phyloP scores from a whole-genome alignment of 2,113 vertebrate species.

The Barnardius zonarius region DNA sequence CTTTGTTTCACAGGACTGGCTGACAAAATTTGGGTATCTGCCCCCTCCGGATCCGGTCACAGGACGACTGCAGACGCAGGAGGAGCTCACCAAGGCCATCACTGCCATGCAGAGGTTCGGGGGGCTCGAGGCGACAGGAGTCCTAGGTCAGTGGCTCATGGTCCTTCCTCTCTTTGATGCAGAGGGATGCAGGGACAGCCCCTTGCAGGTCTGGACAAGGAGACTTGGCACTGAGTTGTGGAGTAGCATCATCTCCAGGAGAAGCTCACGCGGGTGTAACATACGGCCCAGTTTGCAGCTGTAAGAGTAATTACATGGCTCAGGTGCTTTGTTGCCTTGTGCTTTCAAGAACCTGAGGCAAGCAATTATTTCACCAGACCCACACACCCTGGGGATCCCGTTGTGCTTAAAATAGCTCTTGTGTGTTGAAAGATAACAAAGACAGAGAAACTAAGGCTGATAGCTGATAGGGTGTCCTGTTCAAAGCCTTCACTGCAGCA shows the following conservation, averaged over 20 bases:
- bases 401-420: neutral
- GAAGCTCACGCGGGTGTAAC: neutral
- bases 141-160: slow-evolving; percentile 79
- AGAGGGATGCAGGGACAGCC: neutral
- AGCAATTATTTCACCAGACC: slow-evolving; percentile 56
- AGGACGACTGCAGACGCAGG: slow-evolving; percentile 88
- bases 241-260: neutral
- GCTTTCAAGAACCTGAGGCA: slow-evolving; percentile 42
- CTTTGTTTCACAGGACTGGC: slow-evolving; percentile 85
- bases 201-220: neutral
- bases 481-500: neutral
- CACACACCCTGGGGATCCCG: neutral
- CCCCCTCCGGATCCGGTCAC: slow-evolving; percentile 84
- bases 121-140: slow-evolving; percentile 87
- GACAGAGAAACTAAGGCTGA: neutral
- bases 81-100: slow-evolving; percentile 89
- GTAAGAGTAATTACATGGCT: slow-evolving; percentile 57
- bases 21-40: slow-evolving; percentile 94
- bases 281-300: neutral
- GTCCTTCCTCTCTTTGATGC: neutral
- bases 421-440: neutral
- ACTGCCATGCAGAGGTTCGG: slow-evolving; percentile 93
- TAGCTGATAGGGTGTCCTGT: neutral
- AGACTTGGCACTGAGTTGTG: neutral
- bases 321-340: slow-evolving; percentile 46